Percentiles rank a stretch among this genome's conserved stretches.
Conservation (phyloP, 92 coral and sea anemone species). For the Phymanthus crucifer region DNA sequence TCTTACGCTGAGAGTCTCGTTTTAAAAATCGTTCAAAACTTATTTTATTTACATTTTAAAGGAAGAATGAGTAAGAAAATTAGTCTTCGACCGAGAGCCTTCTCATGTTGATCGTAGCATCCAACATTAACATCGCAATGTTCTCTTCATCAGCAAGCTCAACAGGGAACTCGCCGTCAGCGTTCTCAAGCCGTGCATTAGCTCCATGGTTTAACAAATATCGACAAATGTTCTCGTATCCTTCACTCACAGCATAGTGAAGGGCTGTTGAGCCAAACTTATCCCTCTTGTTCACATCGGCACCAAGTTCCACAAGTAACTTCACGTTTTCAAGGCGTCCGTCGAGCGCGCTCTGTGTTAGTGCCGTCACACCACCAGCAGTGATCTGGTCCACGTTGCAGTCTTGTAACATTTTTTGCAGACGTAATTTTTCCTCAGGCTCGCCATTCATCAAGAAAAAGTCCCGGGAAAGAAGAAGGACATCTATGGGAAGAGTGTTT, state of each 20-base stretch:
- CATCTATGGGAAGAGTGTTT: conserved; percentile 58
- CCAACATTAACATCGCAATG: conserved; percentile 58
- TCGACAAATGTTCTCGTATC: conserved; percentile 84
- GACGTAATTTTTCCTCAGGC: conserved; percentile 49
- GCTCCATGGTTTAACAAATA: conserved; percentile 84
- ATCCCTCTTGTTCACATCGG: conserved; percentile 83
- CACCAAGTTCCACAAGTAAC: conserved; percentile 85
- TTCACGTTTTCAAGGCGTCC: conserved; percentile 82
- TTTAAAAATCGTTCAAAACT: too few species aligned
- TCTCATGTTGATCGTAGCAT: conserved; percentile 69
- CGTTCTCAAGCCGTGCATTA: conserved; percentile 70
- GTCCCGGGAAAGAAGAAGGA: conserved; percentile 58
- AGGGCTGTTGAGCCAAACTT: conserved; percentile 88
- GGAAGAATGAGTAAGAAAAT: neutral
- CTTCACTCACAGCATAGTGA: conserved; percentile 96
- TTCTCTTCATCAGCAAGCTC: conserved; percentile 87
- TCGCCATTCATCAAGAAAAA: conserved; percentile 62
- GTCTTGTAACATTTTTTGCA: conserved; percentile 64
- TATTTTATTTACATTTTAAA: neutral
- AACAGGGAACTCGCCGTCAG: conserved; percentile 84
- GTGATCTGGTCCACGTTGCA: conserved; percentile 86
- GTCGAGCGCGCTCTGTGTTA: conserved; percentile 92
- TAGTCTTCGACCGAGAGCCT: conserved; percentile 63
- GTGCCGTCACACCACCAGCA: conserved; percentile 88
- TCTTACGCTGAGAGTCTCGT: too few species aligned